Evolutionary conservation across 1,140 invertebrate genomes (phyloP).

Genomic region (Capitella teleta): DNA sequence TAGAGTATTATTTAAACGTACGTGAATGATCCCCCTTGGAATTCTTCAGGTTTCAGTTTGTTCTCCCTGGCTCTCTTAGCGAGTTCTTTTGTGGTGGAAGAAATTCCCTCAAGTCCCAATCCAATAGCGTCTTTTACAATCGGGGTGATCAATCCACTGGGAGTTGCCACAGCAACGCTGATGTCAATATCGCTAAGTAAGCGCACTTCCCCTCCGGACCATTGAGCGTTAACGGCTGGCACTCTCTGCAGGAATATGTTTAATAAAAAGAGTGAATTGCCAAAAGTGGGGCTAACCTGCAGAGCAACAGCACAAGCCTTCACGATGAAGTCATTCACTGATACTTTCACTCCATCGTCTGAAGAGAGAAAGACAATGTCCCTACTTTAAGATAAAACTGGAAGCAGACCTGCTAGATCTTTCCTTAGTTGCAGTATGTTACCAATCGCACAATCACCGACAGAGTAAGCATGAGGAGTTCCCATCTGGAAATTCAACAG

Average conservation of each 20-base stretch:
- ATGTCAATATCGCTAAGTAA: slow-evolving; percentile 76
- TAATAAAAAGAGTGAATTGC: background rate
- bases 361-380: slow-evolving; percentile 7
- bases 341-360: slow-evolving; percentile 54
- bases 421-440: slow-evolving; percentile 46
- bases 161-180: slow-evolving; percentile 91
- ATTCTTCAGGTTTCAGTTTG: slow-evolving; percentile 34
- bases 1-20: slow-evolving; percentile 23
- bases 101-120: slow-evolving; percentile 44
- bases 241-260: slow-evolving; percentile 22
- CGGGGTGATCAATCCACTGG: slow-evolving; percentile 90
- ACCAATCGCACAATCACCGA: slow-evolving; percentile 73
- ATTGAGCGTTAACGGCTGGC: slow-evolving; percentile 29
- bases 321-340: slow-evolving; percentile 93
- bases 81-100: slow-evolving; percentile 46
- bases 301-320: slow-evolving; percentile 86
- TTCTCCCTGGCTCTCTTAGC: slow-evolving; percentile 50
- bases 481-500: slow-evolving; percentile 38
- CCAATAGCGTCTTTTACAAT: slow-evolving; percentile 55
- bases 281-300: slow-evolving; percentile 20
- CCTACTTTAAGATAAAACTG: background rate
- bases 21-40: slow-evolving; percentile 37
- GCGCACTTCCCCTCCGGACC: slow-evolving; percentile 18
- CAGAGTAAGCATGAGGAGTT: slow-evolving; percentile 94
- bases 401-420: slow-evolving; percentile 20